Evolutionary conservation across 2,888 invertebrate species (phyloP).

Genomic region (Punctoribates punctum): DNA sequence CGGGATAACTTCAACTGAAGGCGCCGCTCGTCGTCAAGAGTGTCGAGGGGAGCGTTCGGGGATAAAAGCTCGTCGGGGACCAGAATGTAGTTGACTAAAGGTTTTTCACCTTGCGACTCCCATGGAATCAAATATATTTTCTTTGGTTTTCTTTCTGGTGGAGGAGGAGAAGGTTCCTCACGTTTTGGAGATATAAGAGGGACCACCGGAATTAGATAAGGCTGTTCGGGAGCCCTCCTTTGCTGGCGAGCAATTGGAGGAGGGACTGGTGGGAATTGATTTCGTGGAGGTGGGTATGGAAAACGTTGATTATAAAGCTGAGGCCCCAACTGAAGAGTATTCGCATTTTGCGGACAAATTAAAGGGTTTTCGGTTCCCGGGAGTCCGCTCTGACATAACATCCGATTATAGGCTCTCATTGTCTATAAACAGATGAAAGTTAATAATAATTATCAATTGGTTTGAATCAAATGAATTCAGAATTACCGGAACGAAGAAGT

Average conservation of each 20-base stretch:
- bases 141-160: background rate
- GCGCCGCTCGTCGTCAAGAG: background rate
- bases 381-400: background rate
- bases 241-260: too few species aligned
- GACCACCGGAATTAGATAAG: too few species aligned
- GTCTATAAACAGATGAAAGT: background rate
- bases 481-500: conserved; percentile 5
- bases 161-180: background rate
- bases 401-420: background rate
- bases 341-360: background rate
- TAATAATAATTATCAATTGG: background rate
- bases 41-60: background rate
- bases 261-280: too few species aligned
- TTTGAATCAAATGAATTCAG: background rate
- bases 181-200: too few species aligned
- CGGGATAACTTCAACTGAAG: too few species aligned
- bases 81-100: background rate
- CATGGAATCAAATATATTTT: conserved; percentile 7
- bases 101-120: background rate
- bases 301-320: too few species aligned
- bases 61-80: background rate
- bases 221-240: too few species aligned
- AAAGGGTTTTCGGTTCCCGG: background rate
- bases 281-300: too few species aligned
- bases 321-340: background rate